Evolutionary conservation across 2,113 vertebrate species (phyloP).

Genomic region (Strix aluco): DNA sequence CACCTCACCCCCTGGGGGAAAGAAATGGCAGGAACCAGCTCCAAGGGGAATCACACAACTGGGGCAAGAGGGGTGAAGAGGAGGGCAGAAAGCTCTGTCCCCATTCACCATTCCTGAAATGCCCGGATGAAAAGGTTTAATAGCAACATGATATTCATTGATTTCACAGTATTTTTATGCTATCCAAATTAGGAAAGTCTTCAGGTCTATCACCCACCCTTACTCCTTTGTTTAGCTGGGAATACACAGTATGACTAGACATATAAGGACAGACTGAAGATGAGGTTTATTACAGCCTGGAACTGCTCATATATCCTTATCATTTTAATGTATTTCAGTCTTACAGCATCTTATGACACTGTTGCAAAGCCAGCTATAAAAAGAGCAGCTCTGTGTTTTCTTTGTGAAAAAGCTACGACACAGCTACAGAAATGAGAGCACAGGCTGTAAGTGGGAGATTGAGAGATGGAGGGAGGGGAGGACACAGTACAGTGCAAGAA

Average conservation of each 20-base stretch:
- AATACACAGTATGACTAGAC: background rate
- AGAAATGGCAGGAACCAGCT: background rate
- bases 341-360: background rate
- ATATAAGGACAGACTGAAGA: background rate
- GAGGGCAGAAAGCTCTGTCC: background rate
- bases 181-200: background rate
- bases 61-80: background rate
- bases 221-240: background rate
- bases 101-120: background rate
- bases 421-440: background rate
- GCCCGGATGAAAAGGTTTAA: background rate
- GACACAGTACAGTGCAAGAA: background rate
- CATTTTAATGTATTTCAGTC: background rate
- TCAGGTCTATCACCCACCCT: background rate
- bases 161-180: background rate
- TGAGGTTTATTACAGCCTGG: background rate
- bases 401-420: background rate
- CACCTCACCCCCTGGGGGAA: background rate
- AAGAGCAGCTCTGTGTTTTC: slow-evolving; percentile 10
- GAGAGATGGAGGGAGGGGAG: background rate
- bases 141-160: background rate
- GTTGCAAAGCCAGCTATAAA: background rate
- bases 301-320: background rate
- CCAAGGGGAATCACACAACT: background rate
- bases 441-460: background rate